A percentile compares a stretch with the other conserved stretches of the same genome.
Conservation (phyloP, 2,113 vertebrate species). For the Sturnus vulgaris region DNA sequence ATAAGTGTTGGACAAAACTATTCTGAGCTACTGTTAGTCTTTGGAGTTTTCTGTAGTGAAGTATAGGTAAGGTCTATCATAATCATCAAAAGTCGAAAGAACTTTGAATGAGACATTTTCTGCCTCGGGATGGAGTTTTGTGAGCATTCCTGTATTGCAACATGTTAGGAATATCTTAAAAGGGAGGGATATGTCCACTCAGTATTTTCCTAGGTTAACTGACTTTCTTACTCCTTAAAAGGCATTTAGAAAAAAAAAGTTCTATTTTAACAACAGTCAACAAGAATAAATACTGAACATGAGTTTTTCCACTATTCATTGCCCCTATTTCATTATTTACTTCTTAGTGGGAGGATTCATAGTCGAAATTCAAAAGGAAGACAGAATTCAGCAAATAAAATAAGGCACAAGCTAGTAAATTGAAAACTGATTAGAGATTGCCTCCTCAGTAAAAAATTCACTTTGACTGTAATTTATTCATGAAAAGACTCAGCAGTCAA, state of each 20-base stretch:
- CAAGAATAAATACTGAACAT: background rate
- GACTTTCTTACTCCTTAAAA: background rate
- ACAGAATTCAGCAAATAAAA: background rate
- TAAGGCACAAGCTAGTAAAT: background rate
- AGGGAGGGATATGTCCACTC: background rate
- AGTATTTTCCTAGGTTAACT: background rate
- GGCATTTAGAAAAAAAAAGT: background rate
- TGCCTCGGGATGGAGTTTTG: background rate
- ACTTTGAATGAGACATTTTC: background rate
- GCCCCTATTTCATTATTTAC: background rate
- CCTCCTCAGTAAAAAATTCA: background rate
- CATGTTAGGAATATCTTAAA: background rate
- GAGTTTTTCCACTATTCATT: background rate
- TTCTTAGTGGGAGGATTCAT: background rate
- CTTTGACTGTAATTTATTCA: conserved; percentile 37
- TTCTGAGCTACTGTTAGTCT: background rate
- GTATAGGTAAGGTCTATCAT: background rate
- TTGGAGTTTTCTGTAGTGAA: background rate
- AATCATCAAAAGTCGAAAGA: background rate
- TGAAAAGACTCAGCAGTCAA: background rate
- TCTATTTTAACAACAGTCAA: background rate
- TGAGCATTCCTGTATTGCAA: background rate
- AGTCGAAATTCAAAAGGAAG: background rate
- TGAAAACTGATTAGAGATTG: background rate
- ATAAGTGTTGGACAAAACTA: background rate